phyloP scores from a whole-genome alignment of 2,797 vertebrate species.

The Cyprinella venusta region DNA sequence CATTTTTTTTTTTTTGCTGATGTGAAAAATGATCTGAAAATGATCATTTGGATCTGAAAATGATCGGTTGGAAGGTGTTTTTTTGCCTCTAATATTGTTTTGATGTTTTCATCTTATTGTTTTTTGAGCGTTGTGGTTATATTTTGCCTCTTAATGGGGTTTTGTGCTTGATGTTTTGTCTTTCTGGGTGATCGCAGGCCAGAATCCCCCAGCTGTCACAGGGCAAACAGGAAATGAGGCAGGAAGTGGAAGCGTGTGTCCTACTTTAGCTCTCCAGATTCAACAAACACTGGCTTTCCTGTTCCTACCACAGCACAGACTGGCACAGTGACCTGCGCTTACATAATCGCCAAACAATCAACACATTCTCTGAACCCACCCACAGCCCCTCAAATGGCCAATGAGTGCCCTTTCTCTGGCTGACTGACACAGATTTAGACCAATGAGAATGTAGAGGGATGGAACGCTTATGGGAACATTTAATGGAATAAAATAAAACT shows the following conservation, averaged over 20 bases:
- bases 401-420: neutral
- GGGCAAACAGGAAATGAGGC: slow-evolving; percentile 61
- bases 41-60: too few relatives aligned
- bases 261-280: slow-evolving; percentile 57
- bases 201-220: slow-evolving; percentile 41
- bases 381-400: neutral
- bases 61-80: neutral
- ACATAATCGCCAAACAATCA: slow-evolving; percentile 40
- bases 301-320: slow-evolving; percentile 49
- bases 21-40: too few relatives aligned
- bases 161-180: slow-evolving; percentile 9
- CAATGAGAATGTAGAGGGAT: slow-evolving; percentile 1
- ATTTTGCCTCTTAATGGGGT: neutral
- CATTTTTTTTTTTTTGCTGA: too few relatives aligned
- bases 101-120: neutral
- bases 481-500: neutral
- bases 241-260: slow-evolving; percentile 61
- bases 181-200: neutral
- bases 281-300: slow-evolving; percentile 64
- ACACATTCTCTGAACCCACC: neutral
- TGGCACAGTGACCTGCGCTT: slow-evolving; percentile 48
- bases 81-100: neutral
- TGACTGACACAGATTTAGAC: neutral
- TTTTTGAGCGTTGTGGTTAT: neutral
- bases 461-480: neutral